These are phyloP conservation scores for Oppia nitens DNA, from an alignment of 1,140 invertebrate species.

Conservation along the genomic window DNA sequence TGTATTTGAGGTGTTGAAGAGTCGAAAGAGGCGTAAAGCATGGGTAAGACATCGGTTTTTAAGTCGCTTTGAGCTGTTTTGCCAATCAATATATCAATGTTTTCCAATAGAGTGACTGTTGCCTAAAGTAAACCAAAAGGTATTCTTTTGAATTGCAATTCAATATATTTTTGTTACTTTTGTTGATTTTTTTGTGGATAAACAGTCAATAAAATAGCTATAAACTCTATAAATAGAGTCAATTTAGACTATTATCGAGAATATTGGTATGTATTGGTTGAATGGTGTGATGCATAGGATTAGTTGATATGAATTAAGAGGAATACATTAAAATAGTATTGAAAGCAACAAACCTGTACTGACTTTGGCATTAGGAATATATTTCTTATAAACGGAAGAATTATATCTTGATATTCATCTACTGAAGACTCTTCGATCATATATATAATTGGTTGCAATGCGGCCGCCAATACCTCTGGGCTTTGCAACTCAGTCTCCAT, in stretches of 20 bases:
- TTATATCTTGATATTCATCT: slow-evolving; percentile 64
- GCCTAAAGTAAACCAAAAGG: slow-evolving; percentile 38
- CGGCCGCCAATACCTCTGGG: slow-evolving; percentile 67
- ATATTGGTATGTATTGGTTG: too few species aligned
- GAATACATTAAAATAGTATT: slow-evolving; percentile 1
- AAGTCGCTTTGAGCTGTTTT: slow-evolving; percentile 66
- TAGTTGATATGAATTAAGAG: not conserved
- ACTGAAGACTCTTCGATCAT: slow-evolving; percentile 63
- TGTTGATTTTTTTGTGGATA: not conserved
- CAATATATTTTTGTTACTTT: slow-evolving; percentile 1
- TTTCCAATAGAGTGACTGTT: slow-evolving; percentile 74
- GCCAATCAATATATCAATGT: slow-evolving; percentile 70
- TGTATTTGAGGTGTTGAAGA: slow-evolving; percentile 79
- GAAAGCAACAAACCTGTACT: slow-evolving; percentile 31
- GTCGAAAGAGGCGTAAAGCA: slow-evolving; percentile 75
- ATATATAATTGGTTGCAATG: slow-evolving; percentile 68
- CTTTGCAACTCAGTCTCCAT: slow-evolving; percentile 65
- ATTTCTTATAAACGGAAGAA: slow-evolving; percentile 59
- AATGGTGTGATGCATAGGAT: not conserved
- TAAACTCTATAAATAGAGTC: not conserved
- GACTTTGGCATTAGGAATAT: slow-evolving; percentile 68
- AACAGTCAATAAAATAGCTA: not conserved
- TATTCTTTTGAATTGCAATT: not conserved
- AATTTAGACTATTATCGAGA: too few species aligned
- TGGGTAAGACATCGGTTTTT: slow-evolving; percentile 57